Evolutionary conservation across 2,888 invertebrate species (phyloP).

Genomic region (Lepidonotus clava): DNA sequence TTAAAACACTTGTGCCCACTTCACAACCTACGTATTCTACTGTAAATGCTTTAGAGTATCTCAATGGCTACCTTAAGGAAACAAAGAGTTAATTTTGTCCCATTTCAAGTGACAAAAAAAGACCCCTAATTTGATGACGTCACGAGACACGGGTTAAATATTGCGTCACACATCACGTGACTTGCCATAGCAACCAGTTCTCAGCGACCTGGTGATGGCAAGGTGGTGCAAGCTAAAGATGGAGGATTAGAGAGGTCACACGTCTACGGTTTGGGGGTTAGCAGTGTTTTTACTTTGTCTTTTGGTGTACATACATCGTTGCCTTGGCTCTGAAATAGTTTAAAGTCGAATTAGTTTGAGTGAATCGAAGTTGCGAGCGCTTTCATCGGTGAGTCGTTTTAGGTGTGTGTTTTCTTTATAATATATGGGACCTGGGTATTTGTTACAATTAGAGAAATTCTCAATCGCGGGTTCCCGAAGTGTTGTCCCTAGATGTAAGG

Average conservation of each 20-base stretch:
- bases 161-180: slow-evolving; percentile 6
- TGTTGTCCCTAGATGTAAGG: not conserved
- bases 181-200: slow-evolving; percentile 7
- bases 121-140: not conserved
- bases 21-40: no score
- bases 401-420: not conserved
- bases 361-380: no score
- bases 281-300: not conserved
- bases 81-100: no score
- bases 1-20: no score
- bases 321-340: slow-evolving; percentile 41
- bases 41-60: no score
- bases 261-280: not conserved
- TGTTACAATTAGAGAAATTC: not conserved
- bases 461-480: not conserved
- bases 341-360: slow-evolving; percentile 29
- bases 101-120: no score
- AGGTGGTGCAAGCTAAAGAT: slow-evolving; percentile 36
- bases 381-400: not conserved
- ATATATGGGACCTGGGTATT: not conserved
- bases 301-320: slow-evolving; percentile 20
- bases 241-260: not conserved
- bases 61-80: no score
- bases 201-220: not conserved
- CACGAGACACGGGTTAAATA: not conserved